Evolutionary conservation across 2,797 vertebrate genomes (phyloP), one percentile per base, ranked within the genome.

Genomic region (Pteronotus mesoamericanus): DNA sequence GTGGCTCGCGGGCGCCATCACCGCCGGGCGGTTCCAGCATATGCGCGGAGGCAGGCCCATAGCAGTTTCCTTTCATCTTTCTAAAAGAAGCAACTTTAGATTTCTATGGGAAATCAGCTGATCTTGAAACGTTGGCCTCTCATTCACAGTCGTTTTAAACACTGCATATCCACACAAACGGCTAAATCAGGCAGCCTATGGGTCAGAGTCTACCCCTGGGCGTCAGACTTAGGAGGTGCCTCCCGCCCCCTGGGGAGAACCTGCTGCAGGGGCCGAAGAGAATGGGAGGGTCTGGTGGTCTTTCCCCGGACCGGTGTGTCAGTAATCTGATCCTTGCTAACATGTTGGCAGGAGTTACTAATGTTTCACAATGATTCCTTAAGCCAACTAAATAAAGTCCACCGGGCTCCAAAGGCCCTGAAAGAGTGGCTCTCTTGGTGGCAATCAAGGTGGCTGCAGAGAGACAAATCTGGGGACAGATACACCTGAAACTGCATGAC

Each of bases 301-400:
- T 42, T 32, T 19, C 87, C 69, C 24, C 4, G 91, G 29, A 37
- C 59, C 39, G 6, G 5, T 2, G 21, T 74, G 57, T 86, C 39
- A 10, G 18, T 46, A 51, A n/a, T 39, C 64, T 24, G 57, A 80
- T 75, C 37, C 26, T 79, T 7, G 29, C 75, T 80, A 6, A 80
- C 24, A 6, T 16, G 21, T 32, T 59, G 34, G 51, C 84, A 46
- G 75, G 39, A 9, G 11, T 15, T 24, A 48, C 48, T 78, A 0
- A 53, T 15, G 48, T 24, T 15, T 24, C 6, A 2, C 75, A 2
- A 1, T 29, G 46, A 66, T 57, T 48, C 77, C 66, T 79, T 42
- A 74, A 94, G 15, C 69, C 78, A 10, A 15, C 78, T 59, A 37
- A 95, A 89, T 59, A 37, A 95, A 89, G n/a, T 37, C 44, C 22